A percentile compares a stretch with the other conserved stretches of the same genome.
These are phyloP conservation scores for Diaphora mendica DNA, from an alignment of 2,888 invertebrate species.

Conservation along the genomic window DNA sequence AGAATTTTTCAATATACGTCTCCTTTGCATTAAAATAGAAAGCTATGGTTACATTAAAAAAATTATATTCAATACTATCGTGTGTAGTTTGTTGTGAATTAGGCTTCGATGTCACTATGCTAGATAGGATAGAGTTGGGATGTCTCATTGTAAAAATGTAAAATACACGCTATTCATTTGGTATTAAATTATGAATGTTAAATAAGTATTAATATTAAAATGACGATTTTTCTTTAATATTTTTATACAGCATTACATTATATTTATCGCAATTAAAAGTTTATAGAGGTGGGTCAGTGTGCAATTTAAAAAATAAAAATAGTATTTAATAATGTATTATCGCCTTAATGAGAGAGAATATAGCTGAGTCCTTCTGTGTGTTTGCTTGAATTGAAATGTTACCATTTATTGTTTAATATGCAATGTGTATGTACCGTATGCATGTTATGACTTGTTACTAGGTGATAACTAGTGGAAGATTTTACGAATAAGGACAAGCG, in stretches of 20 bases:
- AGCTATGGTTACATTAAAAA: constrained; percentile 77
- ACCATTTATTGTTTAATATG: constrained; percentile 62
- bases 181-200: constrained; percentile 80
- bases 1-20: constrained; percentile 81
- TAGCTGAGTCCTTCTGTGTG: constrained; percentile 81
- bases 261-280: constrained; percentile 86
- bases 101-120: constrained; percentile 83
- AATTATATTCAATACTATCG: constrained; percentile 79
- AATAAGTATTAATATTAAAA: constrained; percentile 80
- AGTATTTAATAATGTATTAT: constrained; percentile 82
- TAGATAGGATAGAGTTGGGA: constrained; percentile 79
- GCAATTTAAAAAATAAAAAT: constrained; percentile 77
- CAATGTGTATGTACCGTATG: constrained; percentile 64
- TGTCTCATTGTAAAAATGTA: constrained; percentile 86
- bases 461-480: constrained; percentile 48
- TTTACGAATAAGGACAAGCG: constrained; percentile 29
- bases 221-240: constrained; percentile 86
- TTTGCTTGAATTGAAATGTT: constrained; percentile 74
- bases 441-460: constrained; percentile 62
- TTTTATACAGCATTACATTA: constrained; percentile 86
- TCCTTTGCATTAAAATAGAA: constrained; percentile 83
- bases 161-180: constrained; percentile 83
- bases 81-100: constrained; percentile 84
- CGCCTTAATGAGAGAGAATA: constrained; percentile 86
- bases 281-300: constrained; percentile 85